Percentiles rank a stretch among this genome's conserved stretches.
Conservation (phyloP, 2,797 vertebrate genomes). For the Setipinna tenuifilis region DNA sequence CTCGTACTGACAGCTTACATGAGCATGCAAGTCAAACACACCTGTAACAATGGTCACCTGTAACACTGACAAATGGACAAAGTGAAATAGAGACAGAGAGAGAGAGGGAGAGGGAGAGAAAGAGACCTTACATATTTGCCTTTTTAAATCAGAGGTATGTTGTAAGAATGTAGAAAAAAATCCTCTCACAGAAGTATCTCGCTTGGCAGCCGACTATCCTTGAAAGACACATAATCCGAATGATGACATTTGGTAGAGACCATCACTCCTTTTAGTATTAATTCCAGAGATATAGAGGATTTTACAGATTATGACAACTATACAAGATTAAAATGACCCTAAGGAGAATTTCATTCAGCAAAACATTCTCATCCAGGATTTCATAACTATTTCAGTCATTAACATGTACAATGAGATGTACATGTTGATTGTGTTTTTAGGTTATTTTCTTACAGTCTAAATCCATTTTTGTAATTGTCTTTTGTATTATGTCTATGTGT, state of each 20-base stretch:
- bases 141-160: not conserved
- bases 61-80: not conserved
- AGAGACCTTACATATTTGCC: not conserved
- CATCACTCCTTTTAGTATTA: conserved; percentile 28
- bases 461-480: too few relatives aligned
- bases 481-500: too few relatives aligned
- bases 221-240: conserved; percentile 34
- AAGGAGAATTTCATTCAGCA: not conserved
- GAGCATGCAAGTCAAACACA: not conserved
- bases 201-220: conserved; percentile 3
- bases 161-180: conserved; percentile 6
- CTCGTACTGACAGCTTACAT: not conserved
- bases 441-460: too few relatives aligned
- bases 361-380: not conserved
- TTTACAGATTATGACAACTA: conserved; percentile 45
- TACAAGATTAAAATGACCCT: conserved; percentile 33
- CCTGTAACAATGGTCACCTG: not conserved
- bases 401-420: not conserved
- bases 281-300: conserved; percentile 33
- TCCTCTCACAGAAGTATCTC: not conserved
- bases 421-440: too few relatives aligned
- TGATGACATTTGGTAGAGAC: conserved; percentile 35
- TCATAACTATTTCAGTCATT: not conserved
- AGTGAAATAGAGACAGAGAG: not conserved
- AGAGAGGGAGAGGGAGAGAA: not conserved